Percentiles rank a stretch among this genome's conserved stretches.
Conservation (phyloP, 2,888 invertebrate genomes). For the Sarcophaga caerulescens region DNA sequence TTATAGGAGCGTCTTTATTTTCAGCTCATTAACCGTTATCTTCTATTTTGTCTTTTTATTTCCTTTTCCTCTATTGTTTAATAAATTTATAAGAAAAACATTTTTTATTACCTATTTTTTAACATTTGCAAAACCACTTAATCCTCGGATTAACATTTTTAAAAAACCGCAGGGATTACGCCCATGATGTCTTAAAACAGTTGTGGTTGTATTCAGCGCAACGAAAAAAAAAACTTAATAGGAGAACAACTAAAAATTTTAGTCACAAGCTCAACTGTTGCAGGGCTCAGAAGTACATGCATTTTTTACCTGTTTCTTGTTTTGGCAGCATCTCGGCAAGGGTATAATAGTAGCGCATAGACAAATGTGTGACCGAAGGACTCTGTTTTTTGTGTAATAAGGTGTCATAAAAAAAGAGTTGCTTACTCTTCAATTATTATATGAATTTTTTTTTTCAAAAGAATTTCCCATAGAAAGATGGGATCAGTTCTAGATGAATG, state of each 20-base stretch:
- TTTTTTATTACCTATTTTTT: not conserved
- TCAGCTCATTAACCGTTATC: too few species aligned
- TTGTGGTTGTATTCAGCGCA: conserved; percentile 9
- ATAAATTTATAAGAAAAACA: too few species aligned
- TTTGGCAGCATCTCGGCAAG: not conserved
- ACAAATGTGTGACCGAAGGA: not conserved
- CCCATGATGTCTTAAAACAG: conserved; percentile 37
- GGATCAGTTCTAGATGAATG: conserved; percentile 30
- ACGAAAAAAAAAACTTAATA: conserved; percentile 37
- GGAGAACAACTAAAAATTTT: conserved; percentile 15
- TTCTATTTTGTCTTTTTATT: too few species aligned
- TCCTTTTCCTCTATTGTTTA: too few species aligned
- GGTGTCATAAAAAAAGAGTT: conserved; percentile 63
- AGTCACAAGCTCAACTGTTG: not conserved
- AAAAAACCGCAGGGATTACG: conserved; percentile 57
- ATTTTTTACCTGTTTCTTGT: conserved; percentile 54
- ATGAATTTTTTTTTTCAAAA: conserved; percentile 6
- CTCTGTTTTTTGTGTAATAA: conserved; percentile 15
- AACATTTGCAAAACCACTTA: conserved; percentile 18
- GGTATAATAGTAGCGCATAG: conserved; percentile 16
- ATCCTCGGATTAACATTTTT: conserved; percentile 40
- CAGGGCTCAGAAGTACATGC: not conserved
- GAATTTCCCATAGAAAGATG: conserved; percentile 35
- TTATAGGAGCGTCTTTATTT: too few species aligned
- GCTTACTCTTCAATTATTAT: conserved; percentile 37